Evolutionary conservation across 2,888 invertebrate species (phyloP).

Genomic region (Lasius fuliginosus): DNA sequence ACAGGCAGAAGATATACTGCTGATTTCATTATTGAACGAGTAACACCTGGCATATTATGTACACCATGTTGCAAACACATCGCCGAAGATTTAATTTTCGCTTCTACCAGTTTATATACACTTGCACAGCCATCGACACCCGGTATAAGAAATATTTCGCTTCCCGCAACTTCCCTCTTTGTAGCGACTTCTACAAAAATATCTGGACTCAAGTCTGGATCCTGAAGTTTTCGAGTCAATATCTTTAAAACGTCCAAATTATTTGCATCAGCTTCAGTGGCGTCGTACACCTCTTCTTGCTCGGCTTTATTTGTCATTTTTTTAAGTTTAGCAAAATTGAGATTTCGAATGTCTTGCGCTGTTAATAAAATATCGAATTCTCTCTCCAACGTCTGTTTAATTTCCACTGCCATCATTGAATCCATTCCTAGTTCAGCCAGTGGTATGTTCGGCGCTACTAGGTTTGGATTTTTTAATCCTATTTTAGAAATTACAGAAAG

Average conservation of each 20-base stretch:
- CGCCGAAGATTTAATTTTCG: slow-evolving; percentile 81
- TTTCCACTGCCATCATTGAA: slow-evolving; percentile 98
- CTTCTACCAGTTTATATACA: slow-evolving; percentile 80
- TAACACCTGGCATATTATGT: neutral
- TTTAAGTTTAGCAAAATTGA: slow-evolving; percentile 91
- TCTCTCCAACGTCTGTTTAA: slow-evolving; percentile 96
- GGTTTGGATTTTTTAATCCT: slow-evolving; percentile 87
- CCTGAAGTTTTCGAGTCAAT: neutral
- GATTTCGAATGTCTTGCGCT: slow-evolving; percentile 93
- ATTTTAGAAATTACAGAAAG: neutral
- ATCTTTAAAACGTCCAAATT: slow-evolving; percentile 2
- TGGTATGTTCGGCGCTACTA: slow-evolving; percentile 90
- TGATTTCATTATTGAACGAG: slow-evolving; percentile 1
- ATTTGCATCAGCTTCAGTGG: neutral
- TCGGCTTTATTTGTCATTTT: slow-evolving; percentile 79
- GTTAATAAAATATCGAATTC: slow-evolving; percentile 95
- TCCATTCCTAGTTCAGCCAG: slow-evolving; percentile 98
- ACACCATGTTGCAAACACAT: no score
- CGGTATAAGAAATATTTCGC: slow-evolving; percentile 82
- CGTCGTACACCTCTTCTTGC: slow-evolving; percentile 52
- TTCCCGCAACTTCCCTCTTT: slow-evolving; percentile 65
- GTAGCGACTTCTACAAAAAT: slow-evolving; percentile 73
- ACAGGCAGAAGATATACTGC: slow-evolving; percentile 52
- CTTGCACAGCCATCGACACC: slow-evolving; percentile 84
- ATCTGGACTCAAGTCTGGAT: slow-evolving; percentile 58